These are phyloP conservation scores for Ciconia stormi DNA, from an alignment of 2,113 vertebrate genomes.

Conservation along the genomic window DNA sequence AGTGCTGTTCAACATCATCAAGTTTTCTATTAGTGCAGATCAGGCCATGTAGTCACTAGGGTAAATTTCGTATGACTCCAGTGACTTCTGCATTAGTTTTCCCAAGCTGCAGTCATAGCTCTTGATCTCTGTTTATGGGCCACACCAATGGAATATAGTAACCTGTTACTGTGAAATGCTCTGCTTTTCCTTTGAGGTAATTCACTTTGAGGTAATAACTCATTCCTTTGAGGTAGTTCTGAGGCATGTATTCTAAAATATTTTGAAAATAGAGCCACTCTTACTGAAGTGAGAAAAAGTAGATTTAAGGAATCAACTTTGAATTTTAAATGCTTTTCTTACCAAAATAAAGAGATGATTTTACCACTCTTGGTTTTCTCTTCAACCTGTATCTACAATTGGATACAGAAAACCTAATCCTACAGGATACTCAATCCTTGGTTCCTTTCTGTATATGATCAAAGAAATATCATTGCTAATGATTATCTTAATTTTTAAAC, in stretches of 20 bases:
- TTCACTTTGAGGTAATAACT: neutral
- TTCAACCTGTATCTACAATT: neutral
- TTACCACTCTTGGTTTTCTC: neutral
- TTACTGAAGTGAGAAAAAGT: neutral
- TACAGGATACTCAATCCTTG: neutral
- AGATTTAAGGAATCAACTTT: neutral
- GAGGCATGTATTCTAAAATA: neutral
- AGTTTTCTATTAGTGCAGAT: neutral
- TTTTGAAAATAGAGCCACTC: neutral
- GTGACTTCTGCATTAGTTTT: neutral
- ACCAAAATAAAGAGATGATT: neutral
- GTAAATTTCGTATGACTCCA: neutral
- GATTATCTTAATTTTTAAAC: neutral
- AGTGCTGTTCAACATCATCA: neutral
- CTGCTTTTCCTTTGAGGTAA: neutral
- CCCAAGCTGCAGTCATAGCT: neutral
- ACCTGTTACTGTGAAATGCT: neutral
- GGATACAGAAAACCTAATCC: neutral
- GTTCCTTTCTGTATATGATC: neutral
- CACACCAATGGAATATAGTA: neutral
- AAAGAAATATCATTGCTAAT: neutral
- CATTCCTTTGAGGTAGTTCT: neutral
- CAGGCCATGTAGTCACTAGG: neutral
- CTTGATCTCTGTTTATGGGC: neutral
- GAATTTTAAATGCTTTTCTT: neutral